Evolutionary conservation across 2,888 invertebrate species (phyloP).

Genomic region (Cantharis flavilabris): DNA sequence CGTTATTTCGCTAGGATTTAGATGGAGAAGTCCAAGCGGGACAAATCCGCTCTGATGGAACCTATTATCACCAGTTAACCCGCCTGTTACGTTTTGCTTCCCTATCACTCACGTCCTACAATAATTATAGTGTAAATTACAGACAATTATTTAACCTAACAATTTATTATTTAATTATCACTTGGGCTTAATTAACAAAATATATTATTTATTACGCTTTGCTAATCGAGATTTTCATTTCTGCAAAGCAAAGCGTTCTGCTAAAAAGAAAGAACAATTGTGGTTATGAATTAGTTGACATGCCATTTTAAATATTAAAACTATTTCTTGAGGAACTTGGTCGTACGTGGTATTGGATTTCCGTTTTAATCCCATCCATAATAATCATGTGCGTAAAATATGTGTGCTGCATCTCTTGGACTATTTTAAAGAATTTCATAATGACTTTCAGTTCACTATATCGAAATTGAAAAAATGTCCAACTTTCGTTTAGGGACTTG

Average conservation of each 20-base stretch:
- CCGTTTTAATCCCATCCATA: too few species aligned
- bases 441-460: too few species aligned
- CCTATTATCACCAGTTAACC: slow-evolving; percentile 48
- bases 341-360: too few species aligned
- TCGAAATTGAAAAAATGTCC: too few species aligned
- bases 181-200: neutral
- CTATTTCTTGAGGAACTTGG: too few species aligned
- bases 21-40: slow-evolving; percentile 45
- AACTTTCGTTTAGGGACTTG: too few species aligned
- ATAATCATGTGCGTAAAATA: too few species aligned
- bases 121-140: slow-evolving; percentile 32
- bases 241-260: neutral
- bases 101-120: slow-evolving; percentile 27
- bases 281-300: too few species aligned
- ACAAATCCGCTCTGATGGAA: slow-evolving; percentile 52
- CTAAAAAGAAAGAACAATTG: neutral
- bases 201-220: neutral
- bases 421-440: too few species aligned
- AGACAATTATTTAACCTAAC: slow-evolving; percentile 32
- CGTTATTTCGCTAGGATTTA: slow-evolving; percentile 52
- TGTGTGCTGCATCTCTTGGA: too few species aligned
- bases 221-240: neutral
- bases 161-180: slow-evolving; percentile 1
- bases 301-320: too few species aligned
- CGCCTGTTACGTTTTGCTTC: slow-evolving; percentile 25